Evolutionary conservation across 2,113 vertebrate species (phyloP).

Genomic region (Lepidiolamprologus cunningtoni): DNA sequence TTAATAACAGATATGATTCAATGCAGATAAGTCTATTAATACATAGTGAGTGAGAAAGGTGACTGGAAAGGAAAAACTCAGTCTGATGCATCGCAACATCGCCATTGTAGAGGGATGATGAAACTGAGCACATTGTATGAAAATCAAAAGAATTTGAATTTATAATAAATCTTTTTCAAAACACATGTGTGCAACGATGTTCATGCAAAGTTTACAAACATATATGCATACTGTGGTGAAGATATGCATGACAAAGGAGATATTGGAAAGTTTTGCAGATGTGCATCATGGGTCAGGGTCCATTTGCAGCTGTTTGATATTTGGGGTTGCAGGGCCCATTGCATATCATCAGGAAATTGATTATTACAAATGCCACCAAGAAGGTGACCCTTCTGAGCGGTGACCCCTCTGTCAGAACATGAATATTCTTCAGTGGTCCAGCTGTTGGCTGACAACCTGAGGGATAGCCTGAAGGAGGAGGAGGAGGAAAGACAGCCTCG

Average conservation of each 20-base stretch:
- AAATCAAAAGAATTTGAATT: not conserved
- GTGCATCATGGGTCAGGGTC: not conserved
- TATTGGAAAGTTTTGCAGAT: not conserved
- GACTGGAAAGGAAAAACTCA: not conserved
- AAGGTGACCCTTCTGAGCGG: not conserved
- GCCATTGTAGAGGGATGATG: not conserved
- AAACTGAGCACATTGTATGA: not conserved
- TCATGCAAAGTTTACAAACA: not conserved
- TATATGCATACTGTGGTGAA: not conserved
- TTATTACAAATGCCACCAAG: not conserved
- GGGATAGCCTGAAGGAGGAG: not conserved
- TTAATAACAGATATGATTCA: too few species aligned
- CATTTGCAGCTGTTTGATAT: not conserved
- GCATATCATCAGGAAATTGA: not conserved
- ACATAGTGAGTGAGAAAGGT: too few species aligned
- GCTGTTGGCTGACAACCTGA: not conserved
- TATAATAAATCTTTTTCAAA: fast-evolving
- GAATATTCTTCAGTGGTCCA: not conserved
- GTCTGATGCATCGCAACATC: not conserved
- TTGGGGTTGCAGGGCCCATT: not conserved
- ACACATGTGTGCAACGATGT: not conserved
- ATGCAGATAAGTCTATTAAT: fast-evolving
- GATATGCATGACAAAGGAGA: not conserved
- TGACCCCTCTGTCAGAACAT: not conserved
- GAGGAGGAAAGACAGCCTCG: not conserved